Evolutionary conservation across 1,140 invertebrate species (phyloP).

Genomic region (Proales similis): DNA sequence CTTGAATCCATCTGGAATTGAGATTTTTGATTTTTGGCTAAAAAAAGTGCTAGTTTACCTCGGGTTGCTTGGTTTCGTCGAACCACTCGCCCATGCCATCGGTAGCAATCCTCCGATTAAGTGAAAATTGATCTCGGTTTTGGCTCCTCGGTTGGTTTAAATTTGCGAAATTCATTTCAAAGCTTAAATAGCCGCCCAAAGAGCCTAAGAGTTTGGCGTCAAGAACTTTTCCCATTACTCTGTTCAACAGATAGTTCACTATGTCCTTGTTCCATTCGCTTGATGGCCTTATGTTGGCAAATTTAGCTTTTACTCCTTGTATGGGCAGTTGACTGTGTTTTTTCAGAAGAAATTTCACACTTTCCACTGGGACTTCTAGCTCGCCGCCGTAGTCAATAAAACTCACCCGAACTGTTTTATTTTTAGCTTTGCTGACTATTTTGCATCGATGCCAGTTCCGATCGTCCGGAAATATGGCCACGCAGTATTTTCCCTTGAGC

Average conservation of each 20-base stretch:
- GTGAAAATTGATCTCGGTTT: too few species aligned
- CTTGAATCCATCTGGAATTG: too few species aligned
- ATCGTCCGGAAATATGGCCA: slow-evolving; percentile 5
- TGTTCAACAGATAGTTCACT: slow-evolving; percentile 21
- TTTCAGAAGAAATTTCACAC: slow-evolving; percentile 25
- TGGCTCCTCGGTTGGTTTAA: too few species aligned
- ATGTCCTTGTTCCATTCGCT: slow-evolving; percentile 22
- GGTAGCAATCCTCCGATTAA: too few species aligned
- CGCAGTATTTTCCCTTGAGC: background rate
- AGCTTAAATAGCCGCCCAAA: too few species aligned
- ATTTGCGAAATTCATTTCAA: too few species aligned
- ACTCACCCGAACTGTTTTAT: background rate
- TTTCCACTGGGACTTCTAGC: background rate
- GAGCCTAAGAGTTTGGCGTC: background rate
- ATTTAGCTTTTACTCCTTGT: slow-evolving; percentile 18
- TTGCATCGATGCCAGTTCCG: slow-evolving; percentile 24
- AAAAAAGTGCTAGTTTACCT: too few species aligned
- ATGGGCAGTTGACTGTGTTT: background rate
- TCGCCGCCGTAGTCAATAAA: slow-evolving; percentile 35
- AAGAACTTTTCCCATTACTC: background rate
- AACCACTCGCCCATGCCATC: too few species aligned
- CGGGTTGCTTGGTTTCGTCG: too few species aligned
- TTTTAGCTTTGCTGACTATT: background rate
- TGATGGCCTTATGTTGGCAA: background rate
- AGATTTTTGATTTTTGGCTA: too few species aligned